phyloP scores from a whole-genome alignment of 2,888 invertebrate genomes.

The Phymatocera aterrima region DNA sequence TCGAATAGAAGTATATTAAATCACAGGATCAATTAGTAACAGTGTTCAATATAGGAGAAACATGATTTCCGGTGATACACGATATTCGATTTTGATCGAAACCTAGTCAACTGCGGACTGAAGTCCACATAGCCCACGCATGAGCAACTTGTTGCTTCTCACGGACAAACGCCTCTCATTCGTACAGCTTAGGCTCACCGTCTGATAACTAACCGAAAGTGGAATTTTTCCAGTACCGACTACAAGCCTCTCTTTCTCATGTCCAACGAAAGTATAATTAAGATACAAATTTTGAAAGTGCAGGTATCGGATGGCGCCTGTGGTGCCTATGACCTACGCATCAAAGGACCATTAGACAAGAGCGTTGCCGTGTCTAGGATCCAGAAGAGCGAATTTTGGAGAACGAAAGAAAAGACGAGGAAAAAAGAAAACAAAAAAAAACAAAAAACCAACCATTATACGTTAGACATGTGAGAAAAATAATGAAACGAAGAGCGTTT shows the following conservation, averaged over 20 bases:
- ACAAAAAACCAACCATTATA: too few relatives aligned
- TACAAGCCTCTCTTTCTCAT: too few relatives aligned
- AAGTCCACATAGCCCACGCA: slow-evolving; percentile 13
- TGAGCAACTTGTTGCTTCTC: slow-evolving; percentile 3
- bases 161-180: slow-evolving; percentile 29
- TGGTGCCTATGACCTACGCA: too few relatives aligned
- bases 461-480: too few relatives aligned
- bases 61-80: slow-evolving; percentile 12
- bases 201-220: neutral
- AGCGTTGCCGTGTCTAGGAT: neutral
- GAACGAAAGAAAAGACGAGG: neutral
- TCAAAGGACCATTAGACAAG: too few relatives aligned
- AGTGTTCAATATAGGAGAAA: neutral
- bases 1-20: neutral
- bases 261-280: neutral
- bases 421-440: neutral
- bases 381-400: neutral
- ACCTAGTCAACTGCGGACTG: neutral
- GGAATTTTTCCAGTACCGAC: slow-evolving; percentile 19
- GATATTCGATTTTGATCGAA: neutral
- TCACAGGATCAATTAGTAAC: neutral
- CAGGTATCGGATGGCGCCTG: slow-evolving; percentile 13
- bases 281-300: too few relatives aligned
- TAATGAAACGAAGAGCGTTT: neutral
- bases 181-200: too few relatives aligned